Evolutionary conservation across 1,140 invertebrate genomes (phyloP).

Genomic region (Trachymyrmex septentrionalis): DNA sequence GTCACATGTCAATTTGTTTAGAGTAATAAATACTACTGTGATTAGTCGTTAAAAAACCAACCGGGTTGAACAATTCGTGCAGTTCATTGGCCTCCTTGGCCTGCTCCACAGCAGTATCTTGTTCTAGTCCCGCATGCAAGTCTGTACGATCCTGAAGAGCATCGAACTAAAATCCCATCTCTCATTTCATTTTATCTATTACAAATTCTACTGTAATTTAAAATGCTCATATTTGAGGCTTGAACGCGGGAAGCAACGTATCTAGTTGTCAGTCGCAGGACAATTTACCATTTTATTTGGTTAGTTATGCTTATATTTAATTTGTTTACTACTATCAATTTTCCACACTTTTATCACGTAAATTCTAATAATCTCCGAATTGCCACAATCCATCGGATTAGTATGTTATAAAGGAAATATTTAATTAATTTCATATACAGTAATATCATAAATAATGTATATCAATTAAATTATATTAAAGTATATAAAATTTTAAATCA

Average conservation of each 20-base stretch:
- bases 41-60: slow-evolving; percentile 83
- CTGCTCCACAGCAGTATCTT: slow-evolving; percentile 80
- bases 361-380: slow-evolving; percentile 15
- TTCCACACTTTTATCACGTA: neutral
- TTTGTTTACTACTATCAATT: slow-evolving; percentile 1
- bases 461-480: slow-evolving; percentile 28
- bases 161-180: slow-evolving; percentile 86
- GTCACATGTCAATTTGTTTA: slow-evolving; percentile 11
- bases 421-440: neutral
- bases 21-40: slow-evolving; percentile 29
- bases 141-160: slow-evolving; percentile 82
- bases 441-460: neutral
- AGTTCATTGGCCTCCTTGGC: slow-evolving; percentile 83
- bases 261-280: slow-evolving; percentile 41
- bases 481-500: neutral
- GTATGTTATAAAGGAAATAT: neutral
- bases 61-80: slow-evolving; percentile 84
- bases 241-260: slow-evolving; percentile 68
- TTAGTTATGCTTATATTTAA: slow-evolving; percentile 45
- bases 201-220: slow-evolving; percentile 47
- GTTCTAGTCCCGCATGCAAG: slow-evolving; percentile 84
- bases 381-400: slow-evolving; percentile 38
- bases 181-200: slow-evolving; percentile 71
- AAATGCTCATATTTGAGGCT: slow-evolving; percentile 44
- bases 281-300: neutral